Percentiles rank a stretch among this genome's conserved stretches.
phyloP scores from a whole-genome alignment of 1,140 invertebrate genomes.

The Drosophila aff. region DNA sequence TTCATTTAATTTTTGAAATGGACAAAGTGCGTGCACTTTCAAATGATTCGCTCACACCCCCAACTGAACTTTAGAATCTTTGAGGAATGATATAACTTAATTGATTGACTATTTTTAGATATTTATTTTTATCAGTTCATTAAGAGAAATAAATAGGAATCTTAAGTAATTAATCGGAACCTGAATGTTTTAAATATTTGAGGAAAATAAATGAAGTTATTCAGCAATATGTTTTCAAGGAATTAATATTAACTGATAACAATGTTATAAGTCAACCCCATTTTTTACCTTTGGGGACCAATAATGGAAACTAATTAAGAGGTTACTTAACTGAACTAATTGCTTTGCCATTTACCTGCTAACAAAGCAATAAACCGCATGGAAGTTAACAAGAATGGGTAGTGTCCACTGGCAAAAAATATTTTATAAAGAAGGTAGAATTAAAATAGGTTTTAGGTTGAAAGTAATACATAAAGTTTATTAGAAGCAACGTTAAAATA shows the following conservation, averaged over 20 bases:
- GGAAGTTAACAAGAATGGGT: slow-evolving; percentile 20
- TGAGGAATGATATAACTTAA: neutral
- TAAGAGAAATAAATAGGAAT: neutral
- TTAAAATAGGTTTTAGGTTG: neutral
- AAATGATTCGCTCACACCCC: slow-evolving; percentile 3
- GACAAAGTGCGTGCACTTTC: slow-evolving; percentile 40
- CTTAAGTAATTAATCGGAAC: neutral
- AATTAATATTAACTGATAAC: neutral
- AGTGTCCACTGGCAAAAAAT: neutral
- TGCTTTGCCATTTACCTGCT: neutral
- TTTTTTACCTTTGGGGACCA: neutral
- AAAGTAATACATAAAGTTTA: neutral
- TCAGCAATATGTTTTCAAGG: neutral
- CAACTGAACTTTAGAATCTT: neutral
- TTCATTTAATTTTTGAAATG: slow-evolving; percentile 64
- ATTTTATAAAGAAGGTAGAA: neutral
- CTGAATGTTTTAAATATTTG: neutral
- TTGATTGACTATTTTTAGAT: slow-evolving; percentile 17
- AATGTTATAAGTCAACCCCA: neutral
- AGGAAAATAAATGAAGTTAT: neutral
- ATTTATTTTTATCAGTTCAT: slow-evolving; percentile 7
- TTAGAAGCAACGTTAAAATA: neutral
- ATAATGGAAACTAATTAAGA: neutral
- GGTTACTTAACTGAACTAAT: neutral
- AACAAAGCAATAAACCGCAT: slow-evolving; percentile 10